Evolutionary conservation across 2,797 vertebrate genomes (phyloP), one percentile per base, ranked within the genome.

Genomic region (Hylomyscus alleni): DNA sequence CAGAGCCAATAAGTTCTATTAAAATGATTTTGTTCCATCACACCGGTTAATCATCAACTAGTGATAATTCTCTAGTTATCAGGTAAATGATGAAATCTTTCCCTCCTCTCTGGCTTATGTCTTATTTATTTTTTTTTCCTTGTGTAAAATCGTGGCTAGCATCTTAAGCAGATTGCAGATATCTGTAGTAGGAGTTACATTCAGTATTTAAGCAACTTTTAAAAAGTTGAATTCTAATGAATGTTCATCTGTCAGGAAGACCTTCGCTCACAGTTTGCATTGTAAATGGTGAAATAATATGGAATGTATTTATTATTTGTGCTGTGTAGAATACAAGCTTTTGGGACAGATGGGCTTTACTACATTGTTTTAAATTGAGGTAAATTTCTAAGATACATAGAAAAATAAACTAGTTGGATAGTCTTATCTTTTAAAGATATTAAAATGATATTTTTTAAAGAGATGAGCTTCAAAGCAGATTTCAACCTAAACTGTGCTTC

Each of bases 261-360:
- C 3, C 12, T 56, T 96, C n/a, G n/a, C 9, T 69, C 65, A 75
- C 19, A 77, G 3, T 83, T 95, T 62, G 44, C 73, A 11, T 86
- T 97, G 12, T 89, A 93, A 95, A 20, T 37, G 34, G 44, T 82
- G 75, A 90, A 94, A 87, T 95, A 85, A 73, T 50, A 54, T 29
- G 58, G 13, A 90, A 29, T 95, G 22, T 85, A 34, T 44, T 97
- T 82, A 40, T 58, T n/a, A 83, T 86, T 88, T 93, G n/a, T 69
- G 22, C 2, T 84, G 34, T 91, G 31, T 80, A 37, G 75, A 8
- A 81, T 56, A 29, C 52, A 97, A 40, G 34, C 9, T 93, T 89
- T 94, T 80, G 62, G 81, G 34, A n/a, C 34, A 94, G 19, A 77
- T 40, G 83, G 81, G 7, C 26, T 77, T 83, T 95, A 72, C 85